A percentile compares a stretch with the other conserved stretches of the same genome.
phyloP scores from a whole-genome alignment of 2,797 vertebrate genomes.

The Netta rufina region DNA sequence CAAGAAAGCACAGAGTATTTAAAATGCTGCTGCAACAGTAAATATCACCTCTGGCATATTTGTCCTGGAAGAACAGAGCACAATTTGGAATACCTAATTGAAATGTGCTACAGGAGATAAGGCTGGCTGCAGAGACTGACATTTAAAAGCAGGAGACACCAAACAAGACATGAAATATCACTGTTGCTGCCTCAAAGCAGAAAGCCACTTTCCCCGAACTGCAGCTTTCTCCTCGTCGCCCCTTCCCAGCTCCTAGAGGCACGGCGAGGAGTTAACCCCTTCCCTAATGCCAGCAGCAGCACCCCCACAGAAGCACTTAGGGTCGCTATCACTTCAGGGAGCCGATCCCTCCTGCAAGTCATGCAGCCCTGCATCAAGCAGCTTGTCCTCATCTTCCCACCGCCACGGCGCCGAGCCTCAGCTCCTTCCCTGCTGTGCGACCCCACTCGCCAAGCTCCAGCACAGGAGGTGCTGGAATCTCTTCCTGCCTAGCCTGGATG shows the following conservation, averaged over 20 bases:
- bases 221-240: constrained; percentile 41
- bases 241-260: background rate
- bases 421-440: background rate
- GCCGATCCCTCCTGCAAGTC: background rate
- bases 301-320: background rate
- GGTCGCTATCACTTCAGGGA: background rate
- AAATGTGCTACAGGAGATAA: constrained; percentile 83
- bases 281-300: background rate
- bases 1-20: constrained; percentile 58
- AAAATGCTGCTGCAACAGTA: constrained; percentile 76
- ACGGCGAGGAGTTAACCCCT: constrained; percentile 26
- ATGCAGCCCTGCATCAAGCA: background rate
- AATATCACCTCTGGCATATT: constrained; percentile 78
- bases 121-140: constrained; percentile 75
- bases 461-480: background rate
- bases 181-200: constrained; percentile 71
- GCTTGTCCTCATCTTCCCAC: background rate
- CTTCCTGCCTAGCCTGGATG: background rate
- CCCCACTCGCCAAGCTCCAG: background rate
- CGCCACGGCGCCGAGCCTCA: background rate
- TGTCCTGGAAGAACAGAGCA: constrained; percentile 75
- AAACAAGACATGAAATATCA: constrained; percentile 79
- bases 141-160: constrained; percentile 79
- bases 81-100: constrained; percentile 82
- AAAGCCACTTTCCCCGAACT: constrained; percentile 58